These are phyloP conservation scores for Cyprinus carpio DNA, from an alignment of 2,113 vertebrate species.

Conservation along the genomic window DNA sequence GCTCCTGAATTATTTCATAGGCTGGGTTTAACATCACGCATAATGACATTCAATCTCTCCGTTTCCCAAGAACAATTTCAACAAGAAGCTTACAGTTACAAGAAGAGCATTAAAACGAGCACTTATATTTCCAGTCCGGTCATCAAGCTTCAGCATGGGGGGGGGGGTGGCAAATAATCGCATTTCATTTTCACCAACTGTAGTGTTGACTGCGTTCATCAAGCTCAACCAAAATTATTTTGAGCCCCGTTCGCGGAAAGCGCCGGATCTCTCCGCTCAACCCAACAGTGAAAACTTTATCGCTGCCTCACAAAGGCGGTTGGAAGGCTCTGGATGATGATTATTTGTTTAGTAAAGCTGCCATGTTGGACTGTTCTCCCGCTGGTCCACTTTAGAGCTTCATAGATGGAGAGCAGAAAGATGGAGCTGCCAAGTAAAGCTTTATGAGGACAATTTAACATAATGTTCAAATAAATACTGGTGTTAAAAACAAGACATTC, in stretches of 20 bases:
- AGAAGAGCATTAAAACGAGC: constrained; percentile 16
- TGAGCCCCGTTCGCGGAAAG: not conserved
- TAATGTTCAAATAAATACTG: constrained; percentile 79
- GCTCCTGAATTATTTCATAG: constrained; percentile 20
- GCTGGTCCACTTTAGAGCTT: constrained; percentile 73
- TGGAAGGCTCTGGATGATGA: constrained; percentile 54
- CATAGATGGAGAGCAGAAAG: constrained; percentile 70
- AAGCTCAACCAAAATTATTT: not conserved
- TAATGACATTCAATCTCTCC: not conserved
- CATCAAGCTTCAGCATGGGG: not conserved
- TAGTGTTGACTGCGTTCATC: not conserved
- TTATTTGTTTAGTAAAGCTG: constrained; percentile 69
- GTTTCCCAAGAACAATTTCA: constrained; percentile 12
- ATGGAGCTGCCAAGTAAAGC: constrained; percentile 71
- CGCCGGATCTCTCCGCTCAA: not conserved
- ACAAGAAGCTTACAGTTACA: constrained; percentile 28
- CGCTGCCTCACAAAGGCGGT: constrained; percentile 36
- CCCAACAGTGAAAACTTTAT: constrained; percentile 37
- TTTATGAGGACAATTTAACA: constrained; percentile 80
- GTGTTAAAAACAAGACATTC: constrained; percentile 69
- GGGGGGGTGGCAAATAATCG: not conserved
- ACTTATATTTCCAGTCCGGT: not conserved
- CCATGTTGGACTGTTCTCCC: constrained; percentile 68
- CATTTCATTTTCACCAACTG: not conserved
- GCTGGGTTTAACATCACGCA: constrained; percentile 12